phyloP scores from a whole-genome alignment of 2,888 invertebrate genomes.

The Thecocarcelia acutangulata region DNA sequence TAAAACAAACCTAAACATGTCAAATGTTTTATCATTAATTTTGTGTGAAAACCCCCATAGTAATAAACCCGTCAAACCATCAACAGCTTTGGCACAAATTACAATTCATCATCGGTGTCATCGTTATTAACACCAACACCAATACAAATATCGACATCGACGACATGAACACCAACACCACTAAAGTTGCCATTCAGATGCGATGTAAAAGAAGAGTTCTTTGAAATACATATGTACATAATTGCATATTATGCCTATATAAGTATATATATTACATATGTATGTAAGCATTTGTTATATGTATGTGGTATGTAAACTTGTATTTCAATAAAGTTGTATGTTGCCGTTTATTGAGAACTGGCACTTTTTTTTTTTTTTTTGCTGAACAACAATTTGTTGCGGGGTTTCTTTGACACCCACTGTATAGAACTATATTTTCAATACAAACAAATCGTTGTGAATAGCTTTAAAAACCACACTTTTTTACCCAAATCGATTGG shows the following conservation, averaged over 20 bases:
- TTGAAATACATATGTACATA: too few species aligned
- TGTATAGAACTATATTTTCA: not conserved
- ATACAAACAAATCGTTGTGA: slow-evolving; percentile 1
- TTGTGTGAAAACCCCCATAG: slow-evolving; percentile 25
- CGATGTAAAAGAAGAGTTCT: too few species aligned
- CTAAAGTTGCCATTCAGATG: not conserved
- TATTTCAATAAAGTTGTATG: too few species aligned
- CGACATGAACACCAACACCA: not conserved
- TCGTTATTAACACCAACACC: slow-evolving; percentile 2
- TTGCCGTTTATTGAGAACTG: not conserved
- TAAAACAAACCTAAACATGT: slow-evolving; percentile 7
- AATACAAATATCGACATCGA: too few species aligned
- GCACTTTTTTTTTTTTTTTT: too few species aligned
- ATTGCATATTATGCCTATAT: too few species aligned
- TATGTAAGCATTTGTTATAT: too few species aligned
- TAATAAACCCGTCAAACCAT: slow-evolving; percentile 32
- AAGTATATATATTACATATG: too few species aligned
- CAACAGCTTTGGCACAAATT: slow-evolving; percentile 52
- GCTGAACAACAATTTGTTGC: too few species aligned
- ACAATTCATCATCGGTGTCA: slow-evolving; percentile 53
- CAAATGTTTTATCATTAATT: slow-evolving; percentile 38
- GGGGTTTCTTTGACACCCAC: too few species aligned
- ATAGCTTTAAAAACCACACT: slow-evolving; percentile 15
- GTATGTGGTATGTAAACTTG: too few species aligned
- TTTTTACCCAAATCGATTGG: not conserved